Evolutionary conservation across 2,113 vertebrate species (phyloP), one percentile per base, ranked within the genome.

Genomic region (Ammospiza caudacuta): DNA sequence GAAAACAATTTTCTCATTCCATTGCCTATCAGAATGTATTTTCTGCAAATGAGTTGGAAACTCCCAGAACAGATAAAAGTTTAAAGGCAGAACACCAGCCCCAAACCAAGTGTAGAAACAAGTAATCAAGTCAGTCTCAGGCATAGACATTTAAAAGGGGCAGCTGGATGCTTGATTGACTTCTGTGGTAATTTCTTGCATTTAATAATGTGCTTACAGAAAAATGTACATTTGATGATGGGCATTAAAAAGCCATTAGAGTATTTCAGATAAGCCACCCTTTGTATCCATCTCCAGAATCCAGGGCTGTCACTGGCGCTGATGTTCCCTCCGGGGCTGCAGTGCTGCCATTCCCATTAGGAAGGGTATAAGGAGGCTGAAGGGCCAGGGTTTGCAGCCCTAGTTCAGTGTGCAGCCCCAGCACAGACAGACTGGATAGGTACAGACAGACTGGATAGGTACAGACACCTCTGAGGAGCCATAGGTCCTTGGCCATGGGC

Each of bases 41-140:
- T 86, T 88, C 41, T 92, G 61, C 85, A 92, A 88, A 93, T 57
- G 63, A 77, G 29, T 52, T 77, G 35, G 63, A 74, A 90, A 35
- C 21, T 46, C 43, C 43, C 4, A 21, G 55, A 80, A 76, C 0
- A 79, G 51, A 31, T 33, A n/a, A 12, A 83, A 91, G 20, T 66
- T 92, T 76, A 55, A 69, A 87, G 66, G 66, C 49, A 82, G 57
- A 96, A 84, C 25, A 66, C 29, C 9, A 66, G 27, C 33, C 59
- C 24, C 46, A 47, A 63, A 55, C 33, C 2, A 6, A 16, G 7
- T 35, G 21, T 69, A 63, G 72, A 85, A 91, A 73, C 12, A 77
- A 85, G 49, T 52, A 47, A 35, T 25, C 39, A 44, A 25, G 46
- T 77, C 66, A 52, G 3, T 27, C 0, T 1, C 49, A 41, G 76